Conservation (phyloP, 2,888 invertebrate species). For the Protophormia terraenovae region DNA sequence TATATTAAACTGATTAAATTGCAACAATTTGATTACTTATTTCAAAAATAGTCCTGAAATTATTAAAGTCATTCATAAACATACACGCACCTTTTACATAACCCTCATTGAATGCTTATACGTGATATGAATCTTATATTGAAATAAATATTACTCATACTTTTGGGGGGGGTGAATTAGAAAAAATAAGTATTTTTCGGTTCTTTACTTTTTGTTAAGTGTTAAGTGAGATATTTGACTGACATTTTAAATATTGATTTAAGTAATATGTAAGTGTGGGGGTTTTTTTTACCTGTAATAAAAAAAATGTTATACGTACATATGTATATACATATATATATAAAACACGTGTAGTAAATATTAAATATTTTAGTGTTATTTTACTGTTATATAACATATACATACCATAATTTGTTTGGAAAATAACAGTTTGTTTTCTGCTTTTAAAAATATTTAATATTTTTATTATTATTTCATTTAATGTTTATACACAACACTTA, state of each 20-base stretch:
- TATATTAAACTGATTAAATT: no score
- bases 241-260: constrained; percentile 1
- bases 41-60: no score
- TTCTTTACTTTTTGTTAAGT: background rate
- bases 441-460: constrained; percentile 8
- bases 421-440: background rate
- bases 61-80: no score
- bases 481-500: constrained; percentile 43
- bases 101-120: background rate
- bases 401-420: background rate
- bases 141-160: constrained; percentile 4
- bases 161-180: background rate
- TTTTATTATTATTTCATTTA: background rate
- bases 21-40: no score
- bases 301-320: no score
- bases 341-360: background rate
- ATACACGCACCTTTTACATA: background rate
- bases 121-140: background rate
- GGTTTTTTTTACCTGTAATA: no score
- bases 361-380: background rate
- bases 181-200: background rate
- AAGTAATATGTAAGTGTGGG: background rate
- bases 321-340: background rate
- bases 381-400: background rate
- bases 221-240: background rate